A percentile compares a stretch with the other conserved stretches of the same genome.
Conservation (phyloP, 1,140 invertebrate species). For the Drosophila guanche region DNA sequence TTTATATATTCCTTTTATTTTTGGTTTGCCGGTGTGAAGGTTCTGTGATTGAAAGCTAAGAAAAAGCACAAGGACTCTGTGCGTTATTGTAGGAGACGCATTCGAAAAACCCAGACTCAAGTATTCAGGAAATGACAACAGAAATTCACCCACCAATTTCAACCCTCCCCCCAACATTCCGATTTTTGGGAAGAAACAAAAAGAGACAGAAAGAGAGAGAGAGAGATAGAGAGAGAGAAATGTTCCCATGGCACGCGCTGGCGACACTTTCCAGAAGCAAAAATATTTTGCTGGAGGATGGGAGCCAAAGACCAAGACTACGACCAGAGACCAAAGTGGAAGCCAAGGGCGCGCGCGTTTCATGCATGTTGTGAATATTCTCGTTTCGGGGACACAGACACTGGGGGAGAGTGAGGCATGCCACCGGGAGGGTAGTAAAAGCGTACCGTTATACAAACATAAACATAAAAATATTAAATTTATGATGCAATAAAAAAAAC, state of each 20-base stretch:
- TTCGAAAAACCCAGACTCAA: constrained; percentile 39
- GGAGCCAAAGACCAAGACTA: not conserved
- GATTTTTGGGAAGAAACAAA: constrained; percentile 59
- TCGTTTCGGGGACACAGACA: constrained; percentile 14
- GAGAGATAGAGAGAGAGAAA: too few relatives aligned
- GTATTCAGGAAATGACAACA: constrained; percentile 76
- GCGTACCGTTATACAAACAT: constrained; percentile 79
- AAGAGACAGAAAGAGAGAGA: constrained; percentile 29
- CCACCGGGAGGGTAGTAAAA: constrained; percentile 70
- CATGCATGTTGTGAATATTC: constrained; percentile 73
- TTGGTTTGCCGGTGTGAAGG: constrained; percentile 14
- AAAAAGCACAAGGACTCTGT: constrained; percentile 8
- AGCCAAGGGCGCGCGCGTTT: constrained; percentile 53
- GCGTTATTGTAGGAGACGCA: constrained; percentile 32
- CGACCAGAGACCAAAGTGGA: constrained; percentile 22
- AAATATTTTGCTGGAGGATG: constrained; percentile 36
- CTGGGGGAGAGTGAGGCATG: constrained; percentile 6
- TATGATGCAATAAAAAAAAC: constrained; percentile 80
- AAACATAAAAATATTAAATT: constrained; percentile 82
- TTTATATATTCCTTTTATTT: not conserved
- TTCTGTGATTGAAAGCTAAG: constrained; percentile 31
- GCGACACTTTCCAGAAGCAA: constrained; percentile 73
- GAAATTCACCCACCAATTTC: constrained; percentile 38
- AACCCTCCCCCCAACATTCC: constrained; percentile 20
- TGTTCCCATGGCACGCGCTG: constrained; percentile 70